These are phyloP conservation scores for Agrenia bidenticulata DNA, from an alignment of 2,888 invertebrate genomes.

Conservation along the genomic window DNA sequence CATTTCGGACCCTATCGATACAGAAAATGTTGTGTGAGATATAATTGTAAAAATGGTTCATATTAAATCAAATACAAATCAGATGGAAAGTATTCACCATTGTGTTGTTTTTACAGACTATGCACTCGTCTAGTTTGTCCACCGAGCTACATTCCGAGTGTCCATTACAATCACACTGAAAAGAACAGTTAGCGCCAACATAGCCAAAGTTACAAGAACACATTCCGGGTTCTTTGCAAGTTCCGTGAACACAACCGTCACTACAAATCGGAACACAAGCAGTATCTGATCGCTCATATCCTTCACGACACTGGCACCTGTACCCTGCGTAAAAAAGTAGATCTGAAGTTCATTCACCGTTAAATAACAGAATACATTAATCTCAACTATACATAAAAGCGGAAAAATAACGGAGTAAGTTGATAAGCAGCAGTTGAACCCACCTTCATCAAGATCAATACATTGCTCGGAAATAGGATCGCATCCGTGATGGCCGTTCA, in stretches of 20 bases:
- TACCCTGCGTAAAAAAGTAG: no score
- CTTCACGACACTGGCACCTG: constrained; percentile 70
- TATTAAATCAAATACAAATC: constrained; percentile 1
- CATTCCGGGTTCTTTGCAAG: constrained; percentile 76
- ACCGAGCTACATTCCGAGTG: constrained; percentile 89
- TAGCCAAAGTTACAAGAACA: constrained; percentile 93
- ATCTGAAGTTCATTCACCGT: no score
- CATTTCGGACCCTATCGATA: constrained; percentile 78
- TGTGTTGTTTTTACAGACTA: constrained; percentile 86
- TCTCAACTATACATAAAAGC: no score
- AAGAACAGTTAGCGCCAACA: constrained; percentile 90
- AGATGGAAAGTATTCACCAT: constrained; percentile 62
- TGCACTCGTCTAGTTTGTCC: constrained; percentile 76
- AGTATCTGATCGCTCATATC: constrained; percentile 50
- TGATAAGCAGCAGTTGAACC: no score
- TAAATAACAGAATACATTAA: no score
- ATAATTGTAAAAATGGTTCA: neutral
- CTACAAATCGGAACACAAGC: constrained; percentile 76
- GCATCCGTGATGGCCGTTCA: constrained; percentile 87
- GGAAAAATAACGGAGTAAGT: no score
- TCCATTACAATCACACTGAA: constrained; percentile 91
- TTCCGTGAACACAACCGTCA: constrained; percentile 82
- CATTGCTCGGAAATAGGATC: constrained; percentile 83
- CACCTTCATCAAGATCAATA: constrained; percentile 73
- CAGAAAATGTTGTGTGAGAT: neutral